These are phyloP conservation scores for Periphyllus acericola DNA, from an alignment of 2,888 invertebrate species.

Conservation along the genomic window DNA sequence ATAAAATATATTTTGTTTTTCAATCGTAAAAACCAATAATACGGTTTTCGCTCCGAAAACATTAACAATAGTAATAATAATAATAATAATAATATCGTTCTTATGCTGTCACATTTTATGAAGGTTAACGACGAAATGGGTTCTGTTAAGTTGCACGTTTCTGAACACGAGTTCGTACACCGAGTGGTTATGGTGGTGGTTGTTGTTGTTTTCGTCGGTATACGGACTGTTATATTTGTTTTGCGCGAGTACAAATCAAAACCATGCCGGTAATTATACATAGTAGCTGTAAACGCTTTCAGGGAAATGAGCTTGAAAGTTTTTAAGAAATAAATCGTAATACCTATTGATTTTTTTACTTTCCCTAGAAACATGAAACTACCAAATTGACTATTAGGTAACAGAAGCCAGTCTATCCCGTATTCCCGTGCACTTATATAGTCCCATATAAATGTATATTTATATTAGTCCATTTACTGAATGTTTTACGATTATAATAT, in stretches of 20 bases:
- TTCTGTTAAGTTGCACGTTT: background rate
- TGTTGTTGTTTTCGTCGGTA: background rate
- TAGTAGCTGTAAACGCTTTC: constrained; percentile 2
- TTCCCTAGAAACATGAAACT: constrained; percentile 38
- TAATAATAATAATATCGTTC: background rate
- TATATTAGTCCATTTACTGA: background rate
- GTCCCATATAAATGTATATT: background rate
- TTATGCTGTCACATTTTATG: background rate
- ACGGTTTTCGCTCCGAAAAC: background rate
- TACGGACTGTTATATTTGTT: background rate
- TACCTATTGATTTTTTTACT: constrained; percentile 49
- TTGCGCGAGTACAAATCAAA: background rate
- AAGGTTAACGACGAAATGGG: background rate
- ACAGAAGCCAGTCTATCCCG: constrained; percentile 18
- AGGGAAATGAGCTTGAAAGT: constrained; percentile 9
- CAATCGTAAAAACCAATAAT: background rate
- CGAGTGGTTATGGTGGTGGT: background rate
- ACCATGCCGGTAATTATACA: background rate
- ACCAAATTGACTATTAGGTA: constrained; percentile 46
- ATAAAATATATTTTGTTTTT: too few relatives aligned
- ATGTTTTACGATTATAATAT: constrained; percentile 4
- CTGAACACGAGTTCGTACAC: background rate
- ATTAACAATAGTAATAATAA: background rate
- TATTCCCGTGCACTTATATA: background rate
- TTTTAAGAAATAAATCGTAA: constrained; percentile 42